These are phyloP conservation scores for Scaptomyza cyrtandrae DNA, from an alignment of 2,888 invertebrate species.

Conservation along the genomic window DNA sequence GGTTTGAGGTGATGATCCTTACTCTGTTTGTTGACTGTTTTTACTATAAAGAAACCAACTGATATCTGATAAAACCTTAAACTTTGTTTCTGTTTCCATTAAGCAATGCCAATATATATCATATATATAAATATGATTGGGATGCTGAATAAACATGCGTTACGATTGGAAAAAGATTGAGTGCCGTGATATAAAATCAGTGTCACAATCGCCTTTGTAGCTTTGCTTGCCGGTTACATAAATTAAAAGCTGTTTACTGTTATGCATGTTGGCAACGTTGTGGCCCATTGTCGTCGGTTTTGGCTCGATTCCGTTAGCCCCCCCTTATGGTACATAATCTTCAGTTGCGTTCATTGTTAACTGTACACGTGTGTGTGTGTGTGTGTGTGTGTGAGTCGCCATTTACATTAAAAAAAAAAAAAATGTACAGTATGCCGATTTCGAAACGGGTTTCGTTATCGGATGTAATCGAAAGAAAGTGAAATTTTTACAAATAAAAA, in stretches of 20 bases:
- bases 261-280: slow-evolving; percentile 27
- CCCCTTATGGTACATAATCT: slow-evolving; percentile 10
- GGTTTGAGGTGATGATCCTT: no score
- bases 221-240: slow-evolving; percentile 42
- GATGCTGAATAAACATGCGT: slow-evolving; percentile 1
- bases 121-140: neutral
- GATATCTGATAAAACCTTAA: no score
- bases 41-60: no score
- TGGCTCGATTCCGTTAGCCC: slow-evolving; percentile 1
- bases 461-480: slow-evolving; percentile 50
- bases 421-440: slow-evolving; percentile 54
- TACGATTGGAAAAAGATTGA: slow-evolving; percentile 8
- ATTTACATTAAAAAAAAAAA: slow-evolving; percentile 57
- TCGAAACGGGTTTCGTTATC: slow-evolving; percentile 52
- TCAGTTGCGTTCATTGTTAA: slow-evolving; percentile 1
- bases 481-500: slow-evolving; percentile 66
- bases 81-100: slow-evolving; percentile 9
- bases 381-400: slow-evolving; percentile 38
- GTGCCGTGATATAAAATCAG: slow-evolving; percentile 59
- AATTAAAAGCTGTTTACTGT: slow-evolving; percentile 37
- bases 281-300: slow-evolving; percentile 12
- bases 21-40: neutral
- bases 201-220: slow-evolving; percentile 65
- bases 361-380: slow-evolving; percentile 32
- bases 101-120: slow-evolving; percentile 25